Evolutionary conservation across 2,888 invertebrate genomes (phyloP).

Genomic region (Ramazzottius varieornatus): DNA sequence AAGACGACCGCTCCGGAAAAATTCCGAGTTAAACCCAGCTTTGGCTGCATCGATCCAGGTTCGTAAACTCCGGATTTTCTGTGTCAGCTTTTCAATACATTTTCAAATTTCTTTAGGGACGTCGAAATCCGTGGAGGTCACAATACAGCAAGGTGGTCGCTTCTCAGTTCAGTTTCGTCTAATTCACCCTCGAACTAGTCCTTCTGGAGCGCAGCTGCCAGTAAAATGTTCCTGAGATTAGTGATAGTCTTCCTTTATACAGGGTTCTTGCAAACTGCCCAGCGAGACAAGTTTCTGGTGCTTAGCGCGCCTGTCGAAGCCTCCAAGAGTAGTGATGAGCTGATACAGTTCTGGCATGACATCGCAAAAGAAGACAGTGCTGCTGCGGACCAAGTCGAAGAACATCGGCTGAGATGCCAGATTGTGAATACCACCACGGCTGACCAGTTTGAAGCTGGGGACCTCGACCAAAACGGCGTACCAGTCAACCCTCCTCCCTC

Average conservation of each 20-base stretch:
- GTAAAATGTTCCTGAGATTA: no score
- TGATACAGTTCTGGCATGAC: background rate
- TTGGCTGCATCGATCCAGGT: slow-evolving; percentile 42
- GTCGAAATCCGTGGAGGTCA: background rate
- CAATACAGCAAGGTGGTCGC: background rate
- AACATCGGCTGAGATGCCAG: background rate
- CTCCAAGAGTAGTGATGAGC: background rate
- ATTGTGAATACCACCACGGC: background rate
- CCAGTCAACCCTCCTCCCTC: no score
- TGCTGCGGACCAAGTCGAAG: background rate
- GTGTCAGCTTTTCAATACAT: no score
- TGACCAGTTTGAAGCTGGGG: background rate
- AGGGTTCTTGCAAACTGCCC: background rate
- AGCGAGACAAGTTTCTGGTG: background rate
- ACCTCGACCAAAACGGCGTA: no score
- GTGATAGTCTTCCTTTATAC: background rate
- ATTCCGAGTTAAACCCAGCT: slow-evolving; percentile 67
- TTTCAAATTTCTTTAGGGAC: no score
- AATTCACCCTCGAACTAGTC: no score
- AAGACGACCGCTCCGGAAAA: slow-evolving; percentile 87
- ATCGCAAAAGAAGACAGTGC: background rate
- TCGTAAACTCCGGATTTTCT: no score
- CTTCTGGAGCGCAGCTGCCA: no score
- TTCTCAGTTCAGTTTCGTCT: no score
- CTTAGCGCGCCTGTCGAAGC: background rate